A percentile compares a stretch with the other conserved stretches of the same genome.
Conservation (phyloP, 2,797 vertebrate genomes). For the Pangasius sanitwongsei region DNA sequence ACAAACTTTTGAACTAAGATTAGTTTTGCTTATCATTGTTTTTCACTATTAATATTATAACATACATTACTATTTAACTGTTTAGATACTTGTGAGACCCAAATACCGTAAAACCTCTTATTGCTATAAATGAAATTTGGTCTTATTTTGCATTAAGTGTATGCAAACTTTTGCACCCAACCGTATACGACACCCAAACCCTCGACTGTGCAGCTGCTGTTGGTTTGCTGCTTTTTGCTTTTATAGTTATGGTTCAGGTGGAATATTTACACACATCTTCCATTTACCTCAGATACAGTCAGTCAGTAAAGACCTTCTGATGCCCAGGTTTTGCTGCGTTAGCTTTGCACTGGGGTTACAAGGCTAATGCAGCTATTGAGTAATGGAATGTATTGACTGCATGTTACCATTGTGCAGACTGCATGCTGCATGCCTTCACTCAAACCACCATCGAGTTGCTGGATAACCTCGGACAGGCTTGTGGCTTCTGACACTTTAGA, state of each 20-base stretch:
- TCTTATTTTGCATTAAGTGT: neutral
- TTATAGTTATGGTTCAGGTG: neutral
- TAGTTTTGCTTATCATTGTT: too few species aligned
- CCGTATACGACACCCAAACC: neutral
- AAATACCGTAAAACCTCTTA: neutral
- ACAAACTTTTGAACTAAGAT: neutral
- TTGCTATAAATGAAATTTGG: neutral
- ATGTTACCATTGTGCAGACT: slow-evolving; percentile 3
- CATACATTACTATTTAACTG: neutral
- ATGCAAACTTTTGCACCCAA: neutral
- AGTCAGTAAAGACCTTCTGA: neutral
- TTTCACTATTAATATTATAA: neutral
- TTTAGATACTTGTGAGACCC: neutral
- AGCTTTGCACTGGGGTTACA: neutral
- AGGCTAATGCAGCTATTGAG: neutral
- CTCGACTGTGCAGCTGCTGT: neutral
- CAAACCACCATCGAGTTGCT: slow-evolving; percentile 4
- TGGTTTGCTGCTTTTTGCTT: neutral
- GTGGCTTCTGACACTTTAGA: neutral
- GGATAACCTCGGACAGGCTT: slow-evolving; percentile 15
- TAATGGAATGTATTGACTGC: slow-evolving; percentile 4
- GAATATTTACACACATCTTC: neutral
- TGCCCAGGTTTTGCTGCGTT: neutral
- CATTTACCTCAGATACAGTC: too few species aligned
- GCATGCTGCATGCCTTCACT: neutral